Evolutionary conservation across 2,113 vertebrate genomes (phyloP).

Genomic region (Hemiprocne comata): DNA sequence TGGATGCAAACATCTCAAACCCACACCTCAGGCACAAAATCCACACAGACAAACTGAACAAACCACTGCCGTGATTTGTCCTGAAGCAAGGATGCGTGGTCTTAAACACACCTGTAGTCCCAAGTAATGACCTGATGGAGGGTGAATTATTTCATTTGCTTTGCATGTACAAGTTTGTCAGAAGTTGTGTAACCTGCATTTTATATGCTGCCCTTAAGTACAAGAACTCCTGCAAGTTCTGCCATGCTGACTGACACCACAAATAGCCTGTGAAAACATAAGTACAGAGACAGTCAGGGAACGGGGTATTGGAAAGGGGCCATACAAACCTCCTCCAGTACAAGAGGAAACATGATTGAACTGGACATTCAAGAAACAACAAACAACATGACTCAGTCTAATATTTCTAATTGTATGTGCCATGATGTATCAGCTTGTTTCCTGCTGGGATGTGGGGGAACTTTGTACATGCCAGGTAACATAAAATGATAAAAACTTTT

Average conservation of each 20-base stretch:
- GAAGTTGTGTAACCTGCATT: not conserved
- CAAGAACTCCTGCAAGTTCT: not conserved
- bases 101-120: not conserved
- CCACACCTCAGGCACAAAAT: not conserved
- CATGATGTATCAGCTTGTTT: not conserved
- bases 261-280: not conserved
- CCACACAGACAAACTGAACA: not conserved
- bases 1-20: not conserved
- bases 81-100: accelerated
- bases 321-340: not conserved
- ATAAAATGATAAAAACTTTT: not conserved
- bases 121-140: not conserved
- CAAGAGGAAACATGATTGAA: not conserved
- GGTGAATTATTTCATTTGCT: not conserved
- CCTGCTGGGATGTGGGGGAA: not conserved
- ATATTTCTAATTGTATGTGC: not conserved
- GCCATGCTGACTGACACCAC: not conserved
- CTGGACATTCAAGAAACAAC: not conserved
- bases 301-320: not conserved
- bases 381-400: not conserved
- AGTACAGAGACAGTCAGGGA: not conserved
- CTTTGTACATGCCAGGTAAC: not conserved
- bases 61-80: not conserved
- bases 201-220: not conserved
- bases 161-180: not conserved